Conservation (phyloP, 1,140 invertebrate genomes). For the Heliconius melpomene region DNA sequence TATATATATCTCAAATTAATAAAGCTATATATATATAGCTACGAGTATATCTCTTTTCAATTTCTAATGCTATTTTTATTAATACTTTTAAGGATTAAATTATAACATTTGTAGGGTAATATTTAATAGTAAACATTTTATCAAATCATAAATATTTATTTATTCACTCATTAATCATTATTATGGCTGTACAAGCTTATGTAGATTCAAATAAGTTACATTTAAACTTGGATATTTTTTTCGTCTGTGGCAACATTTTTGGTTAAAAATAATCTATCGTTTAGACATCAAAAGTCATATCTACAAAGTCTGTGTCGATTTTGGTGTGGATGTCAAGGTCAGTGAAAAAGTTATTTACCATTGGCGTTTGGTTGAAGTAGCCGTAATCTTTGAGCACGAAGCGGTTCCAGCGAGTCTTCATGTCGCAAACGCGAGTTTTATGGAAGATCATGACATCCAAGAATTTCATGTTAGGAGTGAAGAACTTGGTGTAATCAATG, state of each 20-base stretch:
- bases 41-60: too few species aligned
- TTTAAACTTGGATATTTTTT: not conserved
- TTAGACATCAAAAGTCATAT: not conserved
- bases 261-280: too few species aligned
- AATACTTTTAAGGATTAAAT: not conserved
- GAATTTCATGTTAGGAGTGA: conserved; percentile 82
- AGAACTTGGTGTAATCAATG: conserved; percentile 77
- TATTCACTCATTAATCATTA: not conserved
- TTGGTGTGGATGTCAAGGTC: conserved; percentile 59
- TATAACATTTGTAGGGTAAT: not conserved
- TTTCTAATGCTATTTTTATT: not conserved
- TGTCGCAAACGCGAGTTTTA: conserved; percentile 69
- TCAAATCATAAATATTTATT: not conserved
- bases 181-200: not conserved
- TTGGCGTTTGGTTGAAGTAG: conserved; percentile 47
- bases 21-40: too few species aligned
- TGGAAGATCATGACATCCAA: conserved; percentile 83
- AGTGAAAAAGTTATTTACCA: conserved; percentile 43
- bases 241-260: not conserved
- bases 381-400: conserved; percentile 66
- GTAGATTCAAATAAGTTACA: not conserved
- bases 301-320: conserved; percentile 45
- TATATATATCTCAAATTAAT: too few species aligned
- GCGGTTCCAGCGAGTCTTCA: conserved; percentile 65
- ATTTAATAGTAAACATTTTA: not conserved